Base-by-base conservation (phyloP, 2,797 vertebrate species). In the Phylloscopus collybita region DNA sequence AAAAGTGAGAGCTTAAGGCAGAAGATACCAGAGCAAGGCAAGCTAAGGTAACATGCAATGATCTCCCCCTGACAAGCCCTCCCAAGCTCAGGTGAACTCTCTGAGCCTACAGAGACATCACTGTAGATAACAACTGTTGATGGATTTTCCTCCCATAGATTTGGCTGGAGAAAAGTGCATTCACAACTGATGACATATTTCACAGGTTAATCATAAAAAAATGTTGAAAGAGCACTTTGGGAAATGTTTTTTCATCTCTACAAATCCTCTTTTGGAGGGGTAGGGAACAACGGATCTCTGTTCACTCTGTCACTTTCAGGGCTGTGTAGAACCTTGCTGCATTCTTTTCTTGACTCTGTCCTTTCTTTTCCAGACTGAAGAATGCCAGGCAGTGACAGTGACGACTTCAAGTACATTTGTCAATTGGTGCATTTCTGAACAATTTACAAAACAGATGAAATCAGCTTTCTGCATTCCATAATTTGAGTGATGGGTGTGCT, bases 51-150 rank as follows among this genome's bases (percentile, higher is more conserved):
- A 6, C 6, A 26, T 11, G 8, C 12, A 62, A 1, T 42, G 38
- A 32, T 53, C 0, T 64, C 27, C n/a, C 17, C 27, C 26, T 20
- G 21, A 36, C 26, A 45, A 45, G 21, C 16, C 13, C 23, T 64
- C 38, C 29, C 11, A 66, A 36, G 5, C 23, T 69, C 29, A 49
- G 50, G 22, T 18, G 47, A 73, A 16, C 18, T 83, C 14, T 49
- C 19, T 57, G 50, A 56, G 7, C 11, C 16, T 45, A 21, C 29
- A 45, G 6, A 2, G 2, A 47, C 13, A 3, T 51, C 32, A 34
- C 21, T n/a, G 14, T 16, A 27, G 4, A 18, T n/a, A 76, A 36
- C 21, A 75, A 26, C 2, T 34, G 13, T 8, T 0, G 0, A 26
- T n/a, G 22, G 49, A 56, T 51, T 67, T 74, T 87, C 32, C 27